A percentile compares a stretch with the other conserved stretches of the same genome.
phyloP scores from a whole-genome alignment of 2,888 invertebrate genomes.

The Sepiola atlantica region DNA sequence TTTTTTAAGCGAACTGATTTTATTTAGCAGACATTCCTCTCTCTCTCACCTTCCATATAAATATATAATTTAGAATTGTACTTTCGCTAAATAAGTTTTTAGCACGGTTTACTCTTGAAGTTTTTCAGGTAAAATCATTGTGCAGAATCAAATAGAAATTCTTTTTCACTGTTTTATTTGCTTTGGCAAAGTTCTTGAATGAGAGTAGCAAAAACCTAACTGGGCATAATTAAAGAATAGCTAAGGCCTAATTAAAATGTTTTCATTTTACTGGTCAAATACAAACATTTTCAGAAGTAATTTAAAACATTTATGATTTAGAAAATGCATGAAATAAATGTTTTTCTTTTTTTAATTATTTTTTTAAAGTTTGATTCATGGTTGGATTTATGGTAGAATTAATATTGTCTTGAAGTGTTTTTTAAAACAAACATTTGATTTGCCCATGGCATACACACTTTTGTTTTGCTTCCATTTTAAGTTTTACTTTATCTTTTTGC shows the following conservation, averaged over 20 bases:
- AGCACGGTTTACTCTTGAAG: no score
- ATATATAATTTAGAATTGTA: no score
- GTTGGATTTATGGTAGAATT: neutral
- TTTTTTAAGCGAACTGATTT: no score
- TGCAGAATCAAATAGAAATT: conserved; percentile 7
- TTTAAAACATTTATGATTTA: neutral
- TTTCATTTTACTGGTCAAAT: neutral
- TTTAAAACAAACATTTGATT: neutral
- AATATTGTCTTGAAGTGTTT: neutral
- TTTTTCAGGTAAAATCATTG: neutral
- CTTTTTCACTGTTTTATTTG: neutral
- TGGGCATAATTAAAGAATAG: neutral
- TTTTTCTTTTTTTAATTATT: neutral
- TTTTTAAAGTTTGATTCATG: neutral
- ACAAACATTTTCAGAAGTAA: neutral
- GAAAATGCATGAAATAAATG: neutral
- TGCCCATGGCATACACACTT: neutral
- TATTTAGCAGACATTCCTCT: no score
- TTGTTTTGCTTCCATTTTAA: neutral
- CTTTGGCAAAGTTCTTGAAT: neutral
- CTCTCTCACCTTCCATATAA: no score
- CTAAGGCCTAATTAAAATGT: neutral
- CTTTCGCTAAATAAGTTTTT: no score
- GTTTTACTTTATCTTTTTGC: no score
- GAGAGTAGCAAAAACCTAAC: neutral